Percentiles rank a stretch among this genome's conserved stretches.
Evolutionary conservation across 1,140 invertebrate genomes (phyloP).

Genomic region (Heliothis virescens): DNA sequence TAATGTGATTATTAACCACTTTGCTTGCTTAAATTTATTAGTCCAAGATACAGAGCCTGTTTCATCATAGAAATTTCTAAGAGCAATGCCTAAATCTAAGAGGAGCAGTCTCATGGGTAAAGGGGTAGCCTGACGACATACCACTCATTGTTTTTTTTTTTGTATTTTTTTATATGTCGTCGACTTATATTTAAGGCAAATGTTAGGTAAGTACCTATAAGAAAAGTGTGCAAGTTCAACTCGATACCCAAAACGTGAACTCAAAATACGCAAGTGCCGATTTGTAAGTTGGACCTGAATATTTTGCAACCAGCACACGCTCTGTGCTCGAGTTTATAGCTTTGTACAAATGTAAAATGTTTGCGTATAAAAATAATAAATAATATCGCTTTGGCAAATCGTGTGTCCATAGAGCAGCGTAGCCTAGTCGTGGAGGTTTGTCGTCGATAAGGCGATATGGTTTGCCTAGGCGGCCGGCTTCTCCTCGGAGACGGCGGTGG

Average conservation of each 20-base stretch:
- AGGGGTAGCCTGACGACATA: conserved; percentile 75
- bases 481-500: conserved; percentile 86
- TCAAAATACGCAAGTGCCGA: conserved; percentile 71
- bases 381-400: conserved; percentile 79
- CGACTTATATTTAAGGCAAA: conserved; percentile 68
- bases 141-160: conserved; percentile 72
- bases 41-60: conserved; percentile 77
- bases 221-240: conserved; percentile 84
- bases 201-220: conserved; percentile 68
- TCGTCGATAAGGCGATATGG: not conserved
- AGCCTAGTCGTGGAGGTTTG: conserved; percentile 46
- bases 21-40: conserved; percentile 78
- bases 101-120: conserved; percentile 80
- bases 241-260: conserved; percentile 76
- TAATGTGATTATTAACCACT: conserved; percentile 75
- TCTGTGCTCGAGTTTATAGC: conserved; percentile 76
- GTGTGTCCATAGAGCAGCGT: conserved; percentile 62
- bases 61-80: conserved; percentile 71
- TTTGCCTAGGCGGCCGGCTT: conserved; percentile 86
- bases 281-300: conserved; percentile 62
- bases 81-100: conserved; percentile 68
- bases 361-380: conserved; percentile 82
- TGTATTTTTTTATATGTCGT: conserved; percentile 77
- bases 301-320: conserved; percentile 73
- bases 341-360: conserved; percentile 79